phyloP scores from a whole-genome alignment of 2,113 vertebrate genomes.

The Macrotis lagotis region DNA sequence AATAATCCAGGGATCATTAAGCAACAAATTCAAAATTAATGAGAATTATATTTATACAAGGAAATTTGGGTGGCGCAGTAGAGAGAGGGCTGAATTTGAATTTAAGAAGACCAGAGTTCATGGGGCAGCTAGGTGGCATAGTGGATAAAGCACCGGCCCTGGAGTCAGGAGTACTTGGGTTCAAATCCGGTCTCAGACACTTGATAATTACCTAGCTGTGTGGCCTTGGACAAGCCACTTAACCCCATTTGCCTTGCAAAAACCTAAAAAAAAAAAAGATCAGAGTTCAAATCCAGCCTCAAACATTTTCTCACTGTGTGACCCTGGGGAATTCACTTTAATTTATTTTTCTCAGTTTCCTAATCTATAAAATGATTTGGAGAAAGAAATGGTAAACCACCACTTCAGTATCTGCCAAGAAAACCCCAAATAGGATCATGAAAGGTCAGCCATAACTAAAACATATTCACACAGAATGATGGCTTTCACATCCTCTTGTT shows the following conservation, averaged over 20 bases:
- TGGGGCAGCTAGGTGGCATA: no score
- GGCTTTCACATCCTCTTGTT: neutral
- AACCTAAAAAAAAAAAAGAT: no score
- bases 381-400: neutral
- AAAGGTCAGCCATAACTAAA: neutral
- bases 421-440: no score
- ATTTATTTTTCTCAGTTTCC: neutral
- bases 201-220: no score
- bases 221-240: neutral
- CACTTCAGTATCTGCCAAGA: no score
- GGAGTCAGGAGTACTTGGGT: neutral
- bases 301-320: neutral
- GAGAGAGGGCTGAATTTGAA: neutral
- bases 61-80: neutral
- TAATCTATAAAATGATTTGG: neutral
- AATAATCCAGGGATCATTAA: neutral
- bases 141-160: neutral
- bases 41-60: neutral
- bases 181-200: neutral
- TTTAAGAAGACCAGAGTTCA: no score
- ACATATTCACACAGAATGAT: neutral
- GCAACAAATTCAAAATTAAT: neutral
- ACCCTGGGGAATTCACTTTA: neutral
- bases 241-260: no score
- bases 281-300: neutral